Evolutionary conservation across 2,797 vertebrate species (phyloP), one percentile per base, ranked within the genome.

Genomic region (Oryzias dopingdopingensis): DNA sequence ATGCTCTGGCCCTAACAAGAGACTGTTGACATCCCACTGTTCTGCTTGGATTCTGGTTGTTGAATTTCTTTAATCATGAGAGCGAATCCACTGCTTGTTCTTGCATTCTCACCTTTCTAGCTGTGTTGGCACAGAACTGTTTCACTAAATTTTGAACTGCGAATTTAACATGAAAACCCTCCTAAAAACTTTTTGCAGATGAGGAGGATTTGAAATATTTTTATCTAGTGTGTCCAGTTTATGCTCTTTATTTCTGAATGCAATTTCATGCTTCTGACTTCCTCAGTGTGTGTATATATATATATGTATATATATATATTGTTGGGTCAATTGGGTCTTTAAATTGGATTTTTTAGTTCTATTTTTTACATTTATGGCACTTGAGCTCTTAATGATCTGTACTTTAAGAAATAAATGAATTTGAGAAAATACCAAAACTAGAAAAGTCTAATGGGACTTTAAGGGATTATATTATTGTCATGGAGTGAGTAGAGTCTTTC

Each of bases 401-500:
- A 7, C 41, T 0, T 2, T 26, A n/a, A 41, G 42, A 52, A 26
- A 43, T n/a, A 57, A 23, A 32, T 14, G 43, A 64, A 56, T 22
- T 37, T 13, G 45, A 51, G 16, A 43, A 13, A 14, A 17, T 32
- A 41, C 43, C 2, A 2, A 64, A 60, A 52, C 10, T 3, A 4
- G 15, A 50, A 29, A 37, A 37, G 32, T 37, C 32, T 37, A 12
- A 37, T 12, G 32, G 32, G 32, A 37, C 32, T 37, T 4, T 37
- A 37, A 37, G 32, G 8, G 32, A 37, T 37, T 37, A 37, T 12
- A 89, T 86, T 89, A 85, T 89, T 84, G 79, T 61, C 49, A 66
- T 72, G 60, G 62, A 73, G 52, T 42, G 29, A 51, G 50, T 47
- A 81, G 86, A 85, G 77, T 85, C 86, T 88, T 81, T 67, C 56